These are phyloP conservation scores for Ceratina japonica DNA, from an alignment of 1,140 invertebrate species.

Conservation along the genomic window DNA sequence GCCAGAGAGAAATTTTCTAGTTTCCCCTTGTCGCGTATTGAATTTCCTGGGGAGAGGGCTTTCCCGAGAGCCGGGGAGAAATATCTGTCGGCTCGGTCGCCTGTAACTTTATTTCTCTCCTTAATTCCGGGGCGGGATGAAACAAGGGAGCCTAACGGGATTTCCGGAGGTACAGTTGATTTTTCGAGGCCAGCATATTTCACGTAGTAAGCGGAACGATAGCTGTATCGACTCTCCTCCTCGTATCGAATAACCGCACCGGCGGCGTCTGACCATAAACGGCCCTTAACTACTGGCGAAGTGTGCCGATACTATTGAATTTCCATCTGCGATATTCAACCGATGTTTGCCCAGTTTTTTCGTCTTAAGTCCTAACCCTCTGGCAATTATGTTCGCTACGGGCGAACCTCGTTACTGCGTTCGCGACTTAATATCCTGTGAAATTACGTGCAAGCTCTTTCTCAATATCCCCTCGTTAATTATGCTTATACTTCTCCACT, in stretches of 20 bases:
- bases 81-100: constrained; percentile 11
- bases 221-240: constrained; percentile 1
- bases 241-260: constrained; percentile 14
- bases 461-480: background rate
- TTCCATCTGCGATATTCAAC: constrained; percentile 4
- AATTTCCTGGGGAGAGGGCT: constrained; percentile 29
- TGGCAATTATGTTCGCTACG: background rate
- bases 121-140: constrained; percentile 44
- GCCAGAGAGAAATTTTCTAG: constrained; percentile 47
- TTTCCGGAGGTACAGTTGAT: constrained; percentile 40
- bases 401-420: background rate
- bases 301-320: constrained; percentile 13
- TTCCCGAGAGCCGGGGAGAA: background rate
- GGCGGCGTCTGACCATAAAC: constrained; percentile 33
- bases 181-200: constrained; percentile 41
- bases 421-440: background rate
- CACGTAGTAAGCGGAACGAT: constrained; percentile 9
- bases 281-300: constrained; percentile 38
- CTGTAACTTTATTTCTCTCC: constrained; percentile 31
- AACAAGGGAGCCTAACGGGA: constrained; percentile 27
- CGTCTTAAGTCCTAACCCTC: background rate
- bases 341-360: constrained; percentile 16
- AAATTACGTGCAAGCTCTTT: background rate
- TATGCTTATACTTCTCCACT: too few species aligned
- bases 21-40: constrained; percentile 37